A percentile compares a stretch with the other conserved stretches of the same genome.
These are phyloP conservation scores for Heliconius melpomene DNA, from an alignment of 1,140 invertebrate species.

Conservation along the genomic window DNA sequence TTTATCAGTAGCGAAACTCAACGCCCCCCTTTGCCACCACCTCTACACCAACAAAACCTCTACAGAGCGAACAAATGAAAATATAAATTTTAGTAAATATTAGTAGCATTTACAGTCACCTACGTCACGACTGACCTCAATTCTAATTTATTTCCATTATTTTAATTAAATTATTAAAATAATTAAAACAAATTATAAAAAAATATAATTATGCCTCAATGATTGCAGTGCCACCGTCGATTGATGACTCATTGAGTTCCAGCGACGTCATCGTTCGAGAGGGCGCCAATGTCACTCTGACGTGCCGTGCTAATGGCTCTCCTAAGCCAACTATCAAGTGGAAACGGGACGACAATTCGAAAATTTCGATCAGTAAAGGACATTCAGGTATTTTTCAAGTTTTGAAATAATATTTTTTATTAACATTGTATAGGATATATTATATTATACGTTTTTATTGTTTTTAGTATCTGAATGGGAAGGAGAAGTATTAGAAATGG, in stretches of 20 bases:
- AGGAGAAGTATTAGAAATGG: slow-evolving; percentile 91
- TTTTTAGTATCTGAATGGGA: slow-evolving; percentile 89
- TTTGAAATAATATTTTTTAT: neutral
- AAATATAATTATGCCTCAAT: slow-evolving; percentile 35
- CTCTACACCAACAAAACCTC: too few relatives aligned
- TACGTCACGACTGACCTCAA: too few relatives aligned
- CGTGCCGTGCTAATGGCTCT: slow-evolving; percentile 93
- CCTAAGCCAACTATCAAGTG: slow-evolving; percentile 94
- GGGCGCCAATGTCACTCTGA: slow-evolving; percentile 92
- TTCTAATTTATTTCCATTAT: too few relatives aligned
- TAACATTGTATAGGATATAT: neutral
- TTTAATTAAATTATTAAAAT: too few relatives aligned
- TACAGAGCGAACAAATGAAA: too few relatives aligned
- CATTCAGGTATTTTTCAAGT: slow-evolving; percentile 83
- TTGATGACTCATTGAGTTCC: slow-evolving; percentile 93
- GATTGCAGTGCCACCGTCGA: slow-evolving; percentile 92
- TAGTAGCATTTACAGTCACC: too few relatives aligned
- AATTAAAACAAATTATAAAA: too few relatives aligned
- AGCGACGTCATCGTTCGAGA: slow-evolving; percentile 95
- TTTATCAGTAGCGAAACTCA: too few relatives aligned
- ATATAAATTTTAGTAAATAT: too few relatives aligned
- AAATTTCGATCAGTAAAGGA: slow-evolving; percentile 92
- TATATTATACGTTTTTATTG: neutral
- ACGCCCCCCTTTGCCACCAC: too few relatives aligned
- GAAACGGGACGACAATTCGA: slow-evolving; percentile 93